Base-by-base conservation (phyloP, 2,113 vertebrate genomes). In the Mesembrinibis cayennensis region DNA sequence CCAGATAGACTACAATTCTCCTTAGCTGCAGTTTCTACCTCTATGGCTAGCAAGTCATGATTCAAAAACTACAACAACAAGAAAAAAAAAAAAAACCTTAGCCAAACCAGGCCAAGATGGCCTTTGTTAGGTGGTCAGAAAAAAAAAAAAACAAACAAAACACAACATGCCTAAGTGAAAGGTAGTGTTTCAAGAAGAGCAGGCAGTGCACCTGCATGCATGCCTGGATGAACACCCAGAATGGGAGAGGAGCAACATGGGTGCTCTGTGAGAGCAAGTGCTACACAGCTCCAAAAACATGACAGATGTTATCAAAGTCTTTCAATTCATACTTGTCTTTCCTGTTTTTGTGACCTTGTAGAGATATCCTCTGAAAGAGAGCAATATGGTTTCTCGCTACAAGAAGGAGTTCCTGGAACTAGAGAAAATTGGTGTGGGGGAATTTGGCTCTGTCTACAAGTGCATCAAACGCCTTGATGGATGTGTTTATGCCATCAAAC, bases 381-480 rank as follows among this genome's bases (percentile, higher is more conserved):
- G 98, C 95, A 97, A 98, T 78, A 99, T 99, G 99, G 97, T 99
- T 97, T 99, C 99, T 3, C 99, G 99, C 34, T 99, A 99, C 50
- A 98, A 99, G 97, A 99, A 99, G 8, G 99, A 99, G 97, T 99
- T 99, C 95, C 97, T 99, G 97, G 99, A 99, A 96, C 95, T 99
- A 71, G 99, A 99, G 95, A 98, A 98, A 94, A 99, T 99, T 22
- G 99, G 99, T 8, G 98, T 98, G 78, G 99, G 99, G 44, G 99
- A 99, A 92, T 99, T 99, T 95, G 99, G 99, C 62, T 97, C 99
- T 1, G 99, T 99, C 90, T 99, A 98, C 98, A 99, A 99, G 93
- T 99, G 99, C 79, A 98, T 99, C 95, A 99, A 99, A 97, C 98
- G 99, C 91, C 98, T 99, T 83, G 99, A 99, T 83, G 99, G 99